Conservation (phyloP, 2,888 invertebrate species). For the Lasioglossum oenotherae region DNA sequence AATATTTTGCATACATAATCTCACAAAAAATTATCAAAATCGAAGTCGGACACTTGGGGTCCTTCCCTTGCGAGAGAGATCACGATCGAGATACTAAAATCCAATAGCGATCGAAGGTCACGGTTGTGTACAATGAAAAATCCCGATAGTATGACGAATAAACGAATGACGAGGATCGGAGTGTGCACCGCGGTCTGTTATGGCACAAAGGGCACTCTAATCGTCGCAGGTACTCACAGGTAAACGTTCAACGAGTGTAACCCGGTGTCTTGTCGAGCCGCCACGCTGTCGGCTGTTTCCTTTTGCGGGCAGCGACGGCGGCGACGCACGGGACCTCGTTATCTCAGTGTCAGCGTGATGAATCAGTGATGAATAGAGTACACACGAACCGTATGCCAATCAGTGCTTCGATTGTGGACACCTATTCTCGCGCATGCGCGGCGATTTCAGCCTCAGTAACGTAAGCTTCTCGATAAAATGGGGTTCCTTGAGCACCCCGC, state of each 20-base stretch:
- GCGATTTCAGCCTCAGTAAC: no score
- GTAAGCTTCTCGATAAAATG: no score
- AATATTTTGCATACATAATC: no score
- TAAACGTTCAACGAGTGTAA: not conserved
- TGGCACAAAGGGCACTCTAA: not conserved
- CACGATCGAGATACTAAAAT: not conserved
- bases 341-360: conserved; percentile 59
- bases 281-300: conserved; percentile 8
- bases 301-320: not conserved
- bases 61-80: no score
- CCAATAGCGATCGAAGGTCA: not conserved
- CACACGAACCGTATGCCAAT: conserved; percentile 58
- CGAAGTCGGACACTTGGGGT: no score
- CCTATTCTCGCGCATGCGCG: no score
- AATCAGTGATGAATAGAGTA: conserved; percentile 58
- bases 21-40: no score
- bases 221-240: not conserved
- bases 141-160: not conserved
- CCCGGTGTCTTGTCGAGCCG: not conserved
- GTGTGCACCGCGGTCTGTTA: not conserved
- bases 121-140: not conserved
- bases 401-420: no score
- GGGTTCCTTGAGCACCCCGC: no score
- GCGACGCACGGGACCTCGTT: conserved; percentile 45
- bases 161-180: not conserved